Conservation (phyloP, 2,113 vertebrate species). For the Oceanites oceanicus region DNA sequence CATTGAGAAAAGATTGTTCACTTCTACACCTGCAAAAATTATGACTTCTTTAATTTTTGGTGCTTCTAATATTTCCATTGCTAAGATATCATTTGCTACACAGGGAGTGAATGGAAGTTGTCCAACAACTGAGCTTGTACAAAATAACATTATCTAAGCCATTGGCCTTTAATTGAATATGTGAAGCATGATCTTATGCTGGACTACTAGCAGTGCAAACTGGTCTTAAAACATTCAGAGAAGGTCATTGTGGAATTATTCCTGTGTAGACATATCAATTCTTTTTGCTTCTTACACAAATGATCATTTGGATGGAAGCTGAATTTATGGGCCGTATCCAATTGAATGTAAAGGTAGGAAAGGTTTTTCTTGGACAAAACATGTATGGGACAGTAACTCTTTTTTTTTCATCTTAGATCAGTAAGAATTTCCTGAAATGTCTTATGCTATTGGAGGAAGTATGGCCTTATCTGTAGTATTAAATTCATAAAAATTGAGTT, state of each 20-base stretch:
- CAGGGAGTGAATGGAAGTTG: neutral
- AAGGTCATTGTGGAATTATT: neutral
- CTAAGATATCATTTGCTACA: neutral
- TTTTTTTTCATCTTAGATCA: neutral
- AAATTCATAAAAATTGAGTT: neutral
- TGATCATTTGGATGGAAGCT: neutral
- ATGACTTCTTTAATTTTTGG: neutral
- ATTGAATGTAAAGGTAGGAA: neutral
- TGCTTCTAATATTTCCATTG: neutral
- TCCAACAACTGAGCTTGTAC: neutral
- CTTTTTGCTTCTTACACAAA: neutral
- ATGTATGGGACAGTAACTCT: neutral
- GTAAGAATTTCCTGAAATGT: neutral
- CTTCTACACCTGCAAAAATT: neutral
- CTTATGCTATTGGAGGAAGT: neutral
- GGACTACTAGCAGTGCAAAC: neutral
- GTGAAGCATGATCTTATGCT: neutral
- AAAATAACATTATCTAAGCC: neutral
- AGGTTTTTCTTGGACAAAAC: neutral
- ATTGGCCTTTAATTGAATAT: neutral
- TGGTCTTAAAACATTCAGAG: neutral
- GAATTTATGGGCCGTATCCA: neutral
- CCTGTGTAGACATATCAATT: neutral
- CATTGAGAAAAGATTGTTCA: neutral
- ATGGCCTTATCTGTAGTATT: neutral